Evolutionary conservation across 2,888 invertebrate genomes (phyloP), one percentile per base, ranked within the genome.

Genomic region (Rhingia rostrata): DNA sequence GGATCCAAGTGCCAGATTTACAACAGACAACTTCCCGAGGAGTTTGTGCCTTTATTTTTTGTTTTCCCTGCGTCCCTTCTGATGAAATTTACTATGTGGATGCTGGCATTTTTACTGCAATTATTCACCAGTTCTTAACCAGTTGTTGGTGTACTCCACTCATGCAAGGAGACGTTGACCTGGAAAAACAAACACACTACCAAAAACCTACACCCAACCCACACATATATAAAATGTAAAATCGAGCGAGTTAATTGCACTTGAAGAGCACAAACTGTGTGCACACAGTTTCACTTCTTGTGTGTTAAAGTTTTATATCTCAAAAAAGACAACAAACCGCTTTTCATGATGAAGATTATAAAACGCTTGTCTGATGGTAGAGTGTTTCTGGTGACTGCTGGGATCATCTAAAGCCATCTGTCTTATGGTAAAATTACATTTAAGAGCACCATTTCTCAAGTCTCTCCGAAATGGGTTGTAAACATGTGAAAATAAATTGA

Each of bases 171-270:
- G 37, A 61, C 63, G 37, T 43, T 61, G 47, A 49, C 54, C 39
- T 51, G 37, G 47, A 39, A 51, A 12, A 45, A 32, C 35, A 35
- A 49, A 63, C 37, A 41, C 30, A 30, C 35, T 1, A 22, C 9
- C 3, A 56, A 10, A 22, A 41, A 22, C 22, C 1, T 22, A 22
- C 22, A 22, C 22, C 22, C 22, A 22, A 22, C 22, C 22, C 2
- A 22, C 22, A 22, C 22, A 22, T 22, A 22, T 22, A 22, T 22
- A 22, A 22, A 22, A 7, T 32, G 9, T 51, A 43, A 45, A 61
- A 67, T 74, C 75, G 61, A 51, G 63, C 43, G 69, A 81, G 69
- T 75, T 81, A 75, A 81, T 81, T 81, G 81, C 75, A 66, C 73
- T 58, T 64, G 45, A 32, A 72, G 49, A 51, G 56, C 58, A 72